Base-by-base conservation (phyloP, 2,888 invertebrate species). In the Drosophila quasianomalipes region DNA sequence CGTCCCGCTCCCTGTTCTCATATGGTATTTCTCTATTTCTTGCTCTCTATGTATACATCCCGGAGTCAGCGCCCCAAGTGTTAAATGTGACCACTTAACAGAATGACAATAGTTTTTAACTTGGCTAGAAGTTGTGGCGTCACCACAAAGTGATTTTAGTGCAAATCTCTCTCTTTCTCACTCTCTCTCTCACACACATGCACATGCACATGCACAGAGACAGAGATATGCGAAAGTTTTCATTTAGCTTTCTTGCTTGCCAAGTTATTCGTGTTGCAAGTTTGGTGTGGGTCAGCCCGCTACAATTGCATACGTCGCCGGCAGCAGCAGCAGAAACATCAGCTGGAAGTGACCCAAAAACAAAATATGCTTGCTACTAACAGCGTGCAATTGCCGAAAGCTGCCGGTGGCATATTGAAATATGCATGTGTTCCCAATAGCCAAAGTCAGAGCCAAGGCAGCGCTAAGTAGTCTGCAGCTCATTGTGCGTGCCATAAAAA, bases 61-160 rank as follows among this genome's bases (percentile, higher is more conserved):
- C 9, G 60, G 68, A 83, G 80, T 79, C 85, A 86, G 82, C 76
- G 75, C 77, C 77, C 79, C 84, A 90, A 84, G 88, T 88, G 91
- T 90, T 90, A 88, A 90, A 88, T 88, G 88, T 86, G 88, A 89
- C 87, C 88, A 88, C 90, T 88, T 88, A 88, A 89, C 91, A 83
- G 85, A 89, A 91, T 90, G 91, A 87, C 91, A 89, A 88, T 88
- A 88, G 90, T 91, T 90, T 89, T 87, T 87, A 89, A 88, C 90
- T 89, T 89, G 89, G 91, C 89, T 91, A 91, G 89, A 89, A 89
- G 88, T 91, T 89, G 85, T 91, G 89, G 89, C 89, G 89, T 89
- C 89, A 89, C 91, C 91, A 85, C 88, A 91, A 87, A 91, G 89
- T 91, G 91, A 85, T 91, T 91, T 89, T 78, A 83, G 88, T 80